phyloP scores from a whole-genome alignment of 2,888 invertebrate species.

The Cyaniris semiargus region DNA sequence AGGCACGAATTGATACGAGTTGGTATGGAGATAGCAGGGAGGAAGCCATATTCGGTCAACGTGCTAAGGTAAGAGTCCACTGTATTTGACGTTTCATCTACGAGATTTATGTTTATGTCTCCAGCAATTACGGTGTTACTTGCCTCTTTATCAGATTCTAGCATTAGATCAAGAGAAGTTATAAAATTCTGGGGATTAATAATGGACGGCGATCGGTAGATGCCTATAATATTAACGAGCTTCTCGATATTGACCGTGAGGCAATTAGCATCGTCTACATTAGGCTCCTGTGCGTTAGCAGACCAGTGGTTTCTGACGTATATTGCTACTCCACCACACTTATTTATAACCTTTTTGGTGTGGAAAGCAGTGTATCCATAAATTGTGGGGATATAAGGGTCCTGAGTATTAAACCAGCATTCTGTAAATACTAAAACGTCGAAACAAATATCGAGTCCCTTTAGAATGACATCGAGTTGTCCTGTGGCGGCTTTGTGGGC shows the following conservation, averaged over 20 bases:
- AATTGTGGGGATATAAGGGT: not conserved
- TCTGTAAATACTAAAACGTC: not conserved
- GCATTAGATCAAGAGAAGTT: not conserved
- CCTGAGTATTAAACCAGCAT: not conserved
- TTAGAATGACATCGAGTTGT: not conserved
- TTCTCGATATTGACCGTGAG: not conserved
- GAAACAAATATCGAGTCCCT: not conserved
- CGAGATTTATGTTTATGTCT: not conserved
- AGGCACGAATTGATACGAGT: not conserved
- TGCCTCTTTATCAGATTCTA: not conserved
- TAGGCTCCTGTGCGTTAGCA: not conserved
- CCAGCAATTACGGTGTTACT: not conserved
- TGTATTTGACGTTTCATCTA: not conserved
- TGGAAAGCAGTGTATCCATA: not conserved
- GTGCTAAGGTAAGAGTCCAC: not conserved
- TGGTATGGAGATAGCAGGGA: not conserved
- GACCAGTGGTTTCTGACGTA: not conserved
- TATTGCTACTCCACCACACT: not conserved
- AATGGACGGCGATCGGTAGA: not conserved
- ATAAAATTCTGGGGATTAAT: not conserved
- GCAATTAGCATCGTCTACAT: not conserved
- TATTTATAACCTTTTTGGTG: not conserved
- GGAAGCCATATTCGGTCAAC: not conserved
- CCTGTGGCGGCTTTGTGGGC: not conserved
- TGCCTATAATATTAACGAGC: not conserved